A percentile compares a stretch with the other conserved stretches of the same genome.
These are phyloP conservation scores for Agrotis exclamationis DNA, from an alignment of 2,888 invertebrate genomes.

Conservation along the genomic window DNA sequence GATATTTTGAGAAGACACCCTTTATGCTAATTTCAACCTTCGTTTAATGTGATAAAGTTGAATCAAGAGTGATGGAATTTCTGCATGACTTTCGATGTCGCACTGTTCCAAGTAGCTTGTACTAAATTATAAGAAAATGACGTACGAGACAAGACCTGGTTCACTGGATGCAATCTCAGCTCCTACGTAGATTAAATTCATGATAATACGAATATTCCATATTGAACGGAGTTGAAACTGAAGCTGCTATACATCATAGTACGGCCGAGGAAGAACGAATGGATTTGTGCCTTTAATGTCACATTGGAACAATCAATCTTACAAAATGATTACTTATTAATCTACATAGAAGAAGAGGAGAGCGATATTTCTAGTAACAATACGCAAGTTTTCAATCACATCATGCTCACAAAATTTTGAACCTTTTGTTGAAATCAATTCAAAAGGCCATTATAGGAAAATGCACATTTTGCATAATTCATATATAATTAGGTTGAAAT, in stretches of 20 bases:
- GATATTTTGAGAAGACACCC: constrained; percentile 22
- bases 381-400: not conserved
- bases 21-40: constrained; percentile 19
- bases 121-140: constrained; percentile 80
- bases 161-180: constrained; percentile 71
- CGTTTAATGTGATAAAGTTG: not conserved
- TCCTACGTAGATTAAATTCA: constrained; percentile 68
- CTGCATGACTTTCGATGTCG: constrained; percentile 43
- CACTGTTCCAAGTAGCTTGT: constrained; percentile 72
- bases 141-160: constrained; percentile 68
- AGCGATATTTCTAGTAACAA: too few relatives aligned
- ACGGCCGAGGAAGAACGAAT: not conserved
- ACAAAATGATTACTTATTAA: too few relatives aligned
- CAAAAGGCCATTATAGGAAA: constrained; percentile 20
- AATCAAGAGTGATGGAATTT: not conserved
- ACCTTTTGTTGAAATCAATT: constrained; percentile 24
- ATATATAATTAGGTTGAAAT: constrained; percentile 42
- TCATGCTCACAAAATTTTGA: constrained; percentile 28
- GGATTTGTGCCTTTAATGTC: not conserved
- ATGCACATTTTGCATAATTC: constrained; percentile 53
- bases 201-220: constrained; percentile 67
- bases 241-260: constrained; percentile 14
- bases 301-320: constrained; percentile 16
- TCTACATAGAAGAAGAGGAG: too few relatives aligned
- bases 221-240: constrained; percentile 24